These are phyloP conservation scores for Cordylochernes scorpioides DNA, from an alignment of 2,888 invertebrate genomes.

Conservation along the genomic window DNA sequence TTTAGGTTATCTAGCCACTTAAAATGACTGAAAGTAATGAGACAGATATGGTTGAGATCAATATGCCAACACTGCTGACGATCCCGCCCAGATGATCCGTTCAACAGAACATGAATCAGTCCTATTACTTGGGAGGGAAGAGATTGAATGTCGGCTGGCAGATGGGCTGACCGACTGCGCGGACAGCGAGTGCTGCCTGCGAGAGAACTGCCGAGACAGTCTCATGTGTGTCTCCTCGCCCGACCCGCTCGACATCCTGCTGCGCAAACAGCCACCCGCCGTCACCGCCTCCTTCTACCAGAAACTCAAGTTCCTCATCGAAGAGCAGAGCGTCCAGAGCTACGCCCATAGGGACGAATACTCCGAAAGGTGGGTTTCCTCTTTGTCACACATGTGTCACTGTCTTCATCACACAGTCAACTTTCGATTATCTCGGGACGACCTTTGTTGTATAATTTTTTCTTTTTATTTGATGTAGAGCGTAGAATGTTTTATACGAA, in stretches of 20 bases:
- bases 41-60: too few relatives aligned
- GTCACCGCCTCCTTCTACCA: constrained; percentile 95
- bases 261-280: constrained; percentile 80
- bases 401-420: neutral
- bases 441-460: too few relatives aligned
- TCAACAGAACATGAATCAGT: too few relatives aligned
- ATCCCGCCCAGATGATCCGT: too few relatives aligned
- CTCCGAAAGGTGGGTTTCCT: constrained; percentile 62
- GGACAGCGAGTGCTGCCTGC: constrained; percentile 88
- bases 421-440: too few relatives aligned
- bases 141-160: constrained; percentile 23
- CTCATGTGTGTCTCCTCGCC: constrained; percentile 79
- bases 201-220: constrained; percentile 49
- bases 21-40: too few relatives aligned
- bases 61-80: too few relatives aligned
- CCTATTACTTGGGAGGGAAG: too few relatives aligned
- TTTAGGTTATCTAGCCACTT: too few relatives aligned
- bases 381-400: too few relatives aligned
- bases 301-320: constrained; percentile 89
- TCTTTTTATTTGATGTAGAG: too few relatives aligned
- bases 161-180: constrained; percentile 92
- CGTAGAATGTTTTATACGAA: too few relatives aligned
- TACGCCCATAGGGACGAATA: constrained; percentile 85
- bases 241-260: constrained; percentile 77
- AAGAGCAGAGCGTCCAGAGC: constrained; percentile 89